Evolutionary conservation across 2,888 invertebrate genomes (phyloP).

Genomic region (Cheilosia scutellata): DNA sequence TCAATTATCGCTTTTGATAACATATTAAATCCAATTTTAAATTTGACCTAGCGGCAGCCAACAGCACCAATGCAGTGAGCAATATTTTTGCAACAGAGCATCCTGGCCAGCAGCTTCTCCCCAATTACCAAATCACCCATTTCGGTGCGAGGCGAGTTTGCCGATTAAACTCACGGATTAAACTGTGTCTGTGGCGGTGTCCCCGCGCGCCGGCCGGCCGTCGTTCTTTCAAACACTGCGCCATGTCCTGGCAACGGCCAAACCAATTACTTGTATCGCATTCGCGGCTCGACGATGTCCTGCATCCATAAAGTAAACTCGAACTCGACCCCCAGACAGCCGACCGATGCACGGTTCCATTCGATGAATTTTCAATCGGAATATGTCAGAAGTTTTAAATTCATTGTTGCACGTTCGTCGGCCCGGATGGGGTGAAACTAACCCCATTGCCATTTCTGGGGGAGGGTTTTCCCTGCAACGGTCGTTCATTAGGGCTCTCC

Average conservation of each 20-base stretch:
- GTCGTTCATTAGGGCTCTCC: slow-evolving; percentile 70
- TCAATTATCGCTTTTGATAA: slow-evolving; percentile 77
- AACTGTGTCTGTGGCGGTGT: slow-evolving; percentile 20
- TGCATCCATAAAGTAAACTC: slow-evolving; percentile 49
- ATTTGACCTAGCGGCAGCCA: slow-evolving; percentile 66
- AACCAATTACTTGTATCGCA: slow-evolving; percentile 72
- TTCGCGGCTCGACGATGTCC: slow-evolving; percentile 58
- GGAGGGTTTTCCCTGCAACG: slow-evolving; percentile 25
- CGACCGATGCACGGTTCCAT: slow-evolving; percentile 35
- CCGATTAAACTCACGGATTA: slow-evolving; percentile 51
- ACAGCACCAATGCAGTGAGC: slow-evolving; percentile 50
- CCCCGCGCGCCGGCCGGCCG: no score
- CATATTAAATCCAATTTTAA: slow-evolving; percentile 76
- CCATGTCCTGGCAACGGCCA: slow-evolving; percentile 54
- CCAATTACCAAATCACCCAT: slow-evolving; percentile 69
- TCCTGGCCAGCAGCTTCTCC: slow-evolving; percentile 32
- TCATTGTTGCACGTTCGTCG: slow-evolving; percentile 68
- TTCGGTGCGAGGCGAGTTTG: slow-evolving; percentile 21
- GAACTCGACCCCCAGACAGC: slow-evolving; percentile 20
- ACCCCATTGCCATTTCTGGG: slow-evolving; percentile 35
- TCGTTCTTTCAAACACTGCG: slow-evolving; percentile 13
- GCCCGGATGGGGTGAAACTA: background rate
- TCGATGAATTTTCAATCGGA: slow-evolving; percentile 75
- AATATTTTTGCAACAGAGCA: slow-evolving; percentile 46
- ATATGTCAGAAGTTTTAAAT: slow-evolving; percentile 68